Conservation (phyloP, 2,888 invertebrate species). For the Chloroclysta siterata region DNA sequence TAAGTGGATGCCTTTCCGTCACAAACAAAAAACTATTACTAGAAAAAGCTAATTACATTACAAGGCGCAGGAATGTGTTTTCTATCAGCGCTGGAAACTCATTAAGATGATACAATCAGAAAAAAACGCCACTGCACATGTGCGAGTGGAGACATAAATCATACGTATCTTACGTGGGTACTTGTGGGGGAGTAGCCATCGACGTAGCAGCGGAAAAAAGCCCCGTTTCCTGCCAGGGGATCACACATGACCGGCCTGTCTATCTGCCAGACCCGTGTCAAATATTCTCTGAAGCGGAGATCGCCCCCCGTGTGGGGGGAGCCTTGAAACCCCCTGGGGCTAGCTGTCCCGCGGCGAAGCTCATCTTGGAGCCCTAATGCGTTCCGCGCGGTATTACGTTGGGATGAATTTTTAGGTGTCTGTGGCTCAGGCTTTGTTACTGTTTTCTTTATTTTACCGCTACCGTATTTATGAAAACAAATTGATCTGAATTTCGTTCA, state of each 20-base stretch:
- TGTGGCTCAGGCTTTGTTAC: conserved; percentile 37
- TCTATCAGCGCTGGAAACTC: conserved; percentile 58
- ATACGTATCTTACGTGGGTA: conserved; percentile 74
- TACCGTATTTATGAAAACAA: conserved; percentile 36
- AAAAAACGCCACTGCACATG: conserved; percentile 78
- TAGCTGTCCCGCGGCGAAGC: conserved; percentile 83
- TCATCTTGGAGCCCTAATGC: conserved; percentile 84
- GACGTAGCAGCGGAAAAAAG: conserved; percentile 81
- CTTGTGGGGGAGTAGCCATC: conserved; percentile 73
- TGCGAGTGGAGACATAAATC: conserved; percentile 79
- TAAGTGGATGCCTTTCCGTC: conserved; percentile 48
- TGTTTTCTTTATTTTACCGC: conserved; percentile 33
- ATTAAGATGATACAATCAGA: conserved; percentile 63
- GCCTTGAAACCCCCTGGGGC: conserved; percentile 75
- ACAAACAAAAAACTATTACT: conserved; percentile 29
- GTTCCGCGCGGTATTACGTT: conserved; percentile 75
- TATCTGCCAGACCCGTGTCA: conserved; percentile 86
- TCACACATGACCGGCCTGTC: conserved; percentile 85
- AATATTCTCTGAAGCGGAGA: conserved; percentile 85
- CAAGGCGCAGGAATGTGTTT: conserved; percentile 48
- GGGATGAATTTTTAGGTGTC: conserved; percentile 79
- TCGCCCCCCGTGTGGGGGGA: conserved; percentile 72
- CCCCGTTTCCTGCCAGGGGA: conserved; percentile 81
- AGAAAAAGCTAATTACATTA: conserved; percentile 51
- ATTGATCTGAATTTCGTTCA: conserved; percentile 11